Evolutionary conservation across 2,113 vertebrate genomes (phyloP), one percentile per base, ranked within the genome.

Genomic region (Rana temporaria): DNA sequence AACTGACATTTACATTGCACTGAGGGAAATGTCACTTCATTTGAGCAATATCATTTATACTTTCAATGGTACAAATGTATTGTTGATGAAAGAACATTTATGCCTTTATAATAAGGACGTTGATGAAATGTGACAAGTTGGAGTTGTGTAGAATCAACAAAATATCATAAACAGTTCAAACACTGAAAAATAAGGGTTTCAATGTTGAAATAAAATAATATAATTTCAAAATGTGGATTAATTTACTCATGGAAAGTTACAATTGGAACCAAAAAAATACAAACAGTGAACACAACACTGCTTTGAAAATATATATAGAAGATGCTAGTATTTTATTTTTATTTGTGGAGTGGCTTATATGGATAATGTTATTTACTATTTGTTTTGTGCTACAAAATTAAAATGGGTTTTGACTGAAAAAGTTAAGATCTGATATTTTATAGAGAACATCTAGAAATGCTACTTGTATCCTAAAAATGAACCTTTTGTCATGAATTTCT

Each of bases 1-100:
- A 79, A 79, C 65, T 79, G 77, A 79, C 77, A 79, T 79, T 79
- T 79, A 79, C 64, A 59, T 65, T 59, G 77, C 65, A 79, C 68
- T 65, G 53, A 79, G 64, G 53, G 65, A 69, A 79, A 79, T 79
- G 77, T 79, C 77, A 79, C 64, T 69, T 79, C 64, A 79, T 79
- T 79, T 79, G 77, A 79, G 77, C 77, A 79, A 79, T 59, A 68
- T 79, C 26, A 38, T 79, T 79, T 79, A 74, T 79, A 79, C 65
- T 68, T 79, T 57, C 68, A 79, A 79, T 59, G 55, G 59, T 79
- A 79, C 77, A 68, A 79, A 79, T 79, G 77, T 69, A 79, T 79
- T 79, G 77, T 67, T 79, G 65, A 79, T 79, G 65, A 79, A 79
- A 59, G 52, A 79, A 79, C 77, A 79, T 79, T 68, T 68, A 79